A percentile compares a stretch with the other conserved stretches of the same genome.
phyloP scores from a whole-genome alignment of 2,113 vertebrate genomes.

The Bujurquina vittata region DNA sequence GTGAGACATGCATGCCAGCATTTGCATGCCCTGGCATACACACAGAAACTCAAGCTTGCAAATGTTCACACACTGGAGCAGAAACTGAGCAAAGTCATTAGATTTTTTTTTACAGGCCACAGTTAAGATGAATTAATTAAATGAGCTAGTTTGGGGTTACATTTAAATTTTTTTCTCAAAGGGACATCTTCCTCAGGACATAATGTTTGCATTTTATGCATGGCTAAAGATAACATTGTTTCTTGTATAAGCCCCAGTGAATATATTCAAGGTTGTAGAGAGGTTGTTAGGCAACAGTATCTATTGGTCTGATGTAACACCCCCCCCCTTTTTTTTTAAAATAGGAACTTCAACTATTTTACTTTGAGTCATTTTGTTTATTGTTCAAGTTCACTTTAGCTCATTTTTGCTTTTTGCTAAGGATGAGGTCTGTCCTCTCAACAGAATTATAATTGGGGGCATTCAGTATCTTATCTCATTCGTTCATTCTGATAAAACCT shows the following conservation, averaged over 20 bases:
- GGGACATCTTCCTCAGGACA: constrained; percentile 26
- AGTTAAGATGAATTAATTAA: constrained; percentile 46
- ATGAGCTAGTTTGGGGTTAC: constrained; percentile 26
- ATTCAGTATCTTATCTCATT: not conserved
- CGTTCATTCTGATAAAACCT: not conserved
- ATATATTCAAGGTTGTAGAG: constrained; percentile 29
- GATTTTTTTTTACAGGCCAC: constrained; percentile 26
- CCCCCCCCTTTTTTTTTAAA: too few species aligned
- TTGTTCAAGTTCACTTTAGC: not conserved
- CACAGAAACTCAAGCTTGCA: not conserved
- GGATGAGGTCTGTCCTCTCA: not conserved
- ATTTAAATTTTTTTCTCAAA: constrained; percentile 38
- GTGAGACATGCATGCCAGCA: not conserved
- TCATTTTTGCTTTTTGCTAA: not conserved
- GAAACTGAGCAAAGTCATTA: constrained; percentile 41
- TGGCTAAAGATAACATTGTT: constrained; percentile 34
- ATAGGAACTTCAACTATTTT: not conserved
- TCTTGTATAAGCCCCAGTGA: constrained; percentile 8
- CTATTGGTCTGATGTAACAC: constrained; percentile 28
- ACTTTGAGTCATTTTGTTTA: not conserved
- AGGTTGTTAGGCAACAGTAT: constrained; percentile 26
- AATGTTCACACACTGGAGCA: not conserved
- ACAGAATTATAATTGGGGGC: not conserved
- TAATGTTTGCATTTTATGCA: constrained; percentile 35
- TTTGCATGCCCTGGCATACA: constrained; percentile 24